A percentile compares a stretch with the other conserved stretches of the same genome.
These are phyloP conservation scores for Uloborus plumipes DNA, from an alignment of 2,888 invertebrate species.

Conservation along the genomic window DNA sequence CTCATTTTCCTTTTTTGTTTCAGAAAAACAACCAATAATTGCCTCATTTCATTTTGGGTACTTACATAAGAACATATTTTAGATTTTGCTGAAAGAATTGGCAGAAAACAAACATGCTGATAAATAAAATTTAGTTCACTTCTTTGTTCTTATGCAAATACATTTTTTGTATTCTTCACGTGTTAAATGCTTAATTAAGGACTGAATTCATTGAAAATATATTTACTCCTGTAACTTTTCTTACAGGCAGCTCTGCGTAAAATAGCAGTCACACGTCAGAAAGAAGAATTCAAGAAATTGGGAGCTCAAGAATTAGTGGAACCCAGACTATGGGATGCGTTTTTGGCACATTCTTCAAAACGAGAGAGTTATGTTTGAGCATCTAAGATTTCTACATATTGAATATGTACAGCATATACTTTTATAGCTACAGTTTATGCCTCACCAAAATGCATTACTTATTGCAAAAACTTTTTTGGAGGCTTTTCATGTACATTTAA, in stretches of 20 bases:
- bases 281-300: conserved; percentile 73
- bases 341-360: conserved; percentile 83
- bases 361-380: conserved; percentile 83
- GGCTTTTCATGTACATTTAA: too few relatives aligned
- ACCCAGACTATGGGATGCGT: conserved; percentile 83
- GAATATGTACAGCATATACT: neutral
- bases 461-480: too few relatives aligned
- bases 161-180: neutral
- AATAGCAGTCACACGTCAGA: conserved; percentile 74
- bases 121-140: too few relatives aligned
- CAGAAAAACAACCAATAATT: too few relatives aligned
- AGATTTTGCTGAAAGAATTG: too few relatives aligned
- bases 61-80: too few relatives aligned
- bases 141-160: too few relatives aligned
- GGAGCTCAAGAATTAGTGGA: conserved; percentile 82
- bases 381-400: neutral
- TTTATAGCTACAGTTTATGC: neutral
- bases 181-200: conserved; percentile 16
- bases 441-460: too few relatives aligned
- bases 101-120: too few relatives aligned
- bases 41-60: too few relatives aligned
- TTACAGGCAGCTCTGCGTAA: conserved; percentile 78
- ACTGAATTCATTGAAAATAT: too few relatives aligned
- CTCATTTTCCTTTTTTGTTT: too few relatives aligned
- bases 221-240: conserved; percentile 54